Evolutionary conservation across 2,797 vertebrate genomes (phyloP).

Genomic region (Lagothrix lagotricha): DNA sequence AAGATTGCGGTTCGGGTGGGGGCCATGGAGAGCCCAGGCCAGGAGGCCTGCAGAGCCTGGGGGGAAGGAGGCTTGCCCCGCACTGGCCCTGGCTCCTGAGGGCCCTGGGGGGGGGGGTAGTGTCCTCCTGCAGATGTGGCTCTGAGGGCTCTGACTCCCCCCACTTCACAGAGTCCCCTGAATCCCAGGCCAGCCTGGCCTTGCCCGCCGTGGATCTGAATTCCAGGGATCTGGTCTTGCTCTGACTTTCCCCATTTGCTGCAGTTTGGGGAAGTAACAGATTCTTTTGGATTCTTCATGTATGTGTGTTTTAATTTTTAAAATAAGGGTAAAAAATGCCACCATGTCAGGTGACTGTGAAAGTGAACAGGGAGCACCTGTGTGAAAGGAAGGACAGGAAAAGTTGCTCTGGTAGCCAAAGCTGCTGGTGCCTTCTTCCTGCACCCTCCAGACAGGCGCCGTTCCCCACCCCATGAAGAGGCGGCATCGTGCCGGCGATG

Average conservation of each 20-base stretch:
- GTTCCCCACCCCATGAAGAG: rapidly evolving
- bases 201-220: not conserved
- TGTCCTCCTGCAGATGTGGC: too few relatives aligned
- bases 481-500: rapidly evolving
- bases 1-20: not conserved
- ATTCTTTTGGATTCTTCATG: not conserved
- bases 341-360: rapidly evolving
- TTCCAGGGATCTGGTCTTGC: rapidly evolving
- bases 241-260: rapidly evolving
- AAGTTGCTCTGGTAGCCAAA: not conserved
- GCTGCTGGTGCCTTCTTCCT: too few relatives aligned
- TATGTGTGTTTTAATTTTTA: too few relatives aligned
- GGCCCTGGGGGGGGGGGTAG: too few relatives aligned
- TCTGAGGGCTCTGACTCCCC: not conserved
- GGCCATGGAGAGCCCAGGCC: not conserved
- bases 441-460: not conserved
- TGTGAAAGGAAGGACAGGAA: not conserved
- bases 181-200: not conserved
- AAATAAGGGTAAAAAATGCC: rapidly evolving
- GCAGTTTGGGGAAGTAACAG: rapidly evolving
- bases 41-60: not conserved
- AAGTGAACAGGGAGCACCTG: not conserved
- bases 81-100: too few relatives aligned
- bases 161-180: not conserved
- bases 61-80: too few relatives aligned